These are phyloP conservation scores for Pedicia rivosa DNA, from an alignment of 2,888 invertebrate species.

Conservation along the genomic window DNA sequence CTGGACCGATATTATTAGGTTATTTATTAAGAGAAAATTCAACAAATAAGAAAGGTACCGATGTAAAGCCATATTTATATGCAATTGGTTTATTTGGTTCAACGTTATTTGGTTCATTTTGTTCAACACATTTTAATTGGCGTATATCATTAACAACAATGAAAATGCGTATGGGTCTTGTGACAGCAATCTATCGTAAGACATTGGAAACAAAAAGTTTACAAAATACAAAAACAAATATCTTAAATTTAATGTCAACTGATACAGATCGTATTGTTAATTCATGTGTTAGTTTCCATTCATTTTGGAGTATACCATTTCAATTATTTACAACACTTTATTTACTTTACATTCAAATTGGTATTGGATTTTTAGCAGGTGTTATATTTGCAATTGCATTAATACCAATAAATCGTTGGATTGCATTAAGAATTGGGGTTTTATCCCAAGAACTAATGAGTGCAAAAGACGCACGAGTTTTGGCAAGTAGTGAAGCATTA, in stretches of 20 bases:
- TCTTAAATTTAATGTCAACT: slow-evolving; percentile 93
- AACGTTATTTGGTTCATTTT: slow-evolving; percentile 62
- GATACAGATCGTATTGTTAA: slow-evolving; percentile 92
- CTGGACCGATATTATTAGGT: slow-evolving; percentile 77
- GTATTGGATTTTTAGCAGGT: slow-evolving; percentile 81
- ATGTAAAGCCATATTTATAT: slow-evolving; percentile 43
- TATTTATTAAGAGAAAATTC: slow-evolving; percentile 44
- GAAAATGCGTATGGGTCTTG: slow-evolving; percentile 73
- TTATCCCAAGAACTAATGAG: slow-evolving; percentile 79
- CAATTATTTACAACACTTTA: slow-evolving; percentile 68
- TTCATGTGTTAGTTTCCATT: slow-evolving; percentile 91
- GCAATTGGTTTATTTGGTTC: slow-evolving; percentile 47
- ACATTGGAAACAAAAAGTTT: slow-evolving; percentile 32
- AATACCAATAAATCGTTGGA: slow-evolving; percentile 81
- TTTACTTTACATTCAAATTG: slow-evolving; percentile 76
- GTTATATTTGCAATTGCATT: slow-evolving; percentile 69
- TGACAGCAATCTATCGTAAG: slow-evolving; percentile 62
- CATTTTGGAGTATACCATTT: slow-evolving; percentile 91
- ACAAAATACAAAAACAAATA: slow-evolving; percentile 53
- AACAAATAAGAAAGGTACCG: slow-evolving; percentile 54
- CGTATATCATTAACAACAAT: slow-evolving; percentile 66
- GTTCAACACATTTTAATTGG: slow-evolving; percentile 81
- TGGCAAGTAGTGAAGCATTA: slow-evolving; percentile 72
- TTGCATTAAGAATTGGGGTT: slow-evolving; percentile 76
- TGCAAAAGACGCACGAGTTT: slow-evolving; percentile 79